Conservation (phyloP, 2,888 invertebrate species). For the Ellobium chinense region DNA sequence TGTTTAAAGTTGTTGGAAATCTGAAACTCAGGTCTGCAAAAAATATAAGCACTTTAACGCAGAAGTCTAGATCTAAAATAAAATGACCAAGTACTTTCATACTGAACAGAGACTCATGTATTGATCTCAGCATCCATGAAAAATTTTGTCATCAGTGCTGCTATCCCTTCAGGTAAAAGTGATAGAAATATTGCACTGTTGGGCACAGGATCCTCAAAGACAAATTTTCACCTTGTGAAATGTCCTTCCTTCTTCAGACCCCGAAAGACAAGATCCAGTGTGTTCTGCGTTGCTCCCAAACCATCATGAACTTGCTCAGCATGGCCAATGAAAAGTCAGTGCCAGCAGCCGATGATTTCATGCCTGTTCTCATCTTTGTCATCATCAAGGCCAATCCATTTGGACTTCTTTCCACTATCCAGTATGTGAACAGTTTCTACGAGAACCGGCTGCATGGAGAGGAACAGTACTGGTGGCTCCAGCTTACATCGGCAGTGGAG, state of each 20-base stretch:
- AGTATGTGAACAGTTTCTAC: conserved; percentile 96
- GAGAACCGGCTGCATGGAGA: conserved; percentile 91
- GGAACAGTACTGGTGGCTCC: conserved; percentile 99
- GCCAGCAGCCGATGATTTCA: conserved; percentile 94
- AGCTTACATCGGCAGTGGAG: conserved; percentile 97
- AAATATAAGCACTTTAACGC: no score
- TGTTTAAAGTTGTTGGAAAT: no score
- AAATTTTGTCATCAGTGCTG: no score
- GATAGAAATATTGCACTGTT: no score
- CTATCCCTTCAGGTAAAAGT: no score
- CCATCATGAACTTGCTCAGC: conserved; percentile 95
- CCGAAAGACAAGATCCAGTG: conserved; percentile 92
- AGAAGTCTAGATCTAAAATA: no score
- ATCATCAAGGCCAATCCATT: conserved; percentile 98
- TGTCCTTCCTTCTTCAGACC: conserved; percentile 80
- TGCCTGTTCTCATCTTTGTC: conserved; percentile 97
- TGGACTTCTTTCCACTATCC: conserved; percentile 94
- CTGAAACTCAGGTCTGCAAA: no score
- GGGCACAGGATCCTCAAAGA: no score
- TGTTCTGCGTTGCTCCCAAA: conserved; percentile 91
- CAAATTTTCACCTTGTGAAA: neutral
- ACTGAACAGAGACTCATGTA: no score
- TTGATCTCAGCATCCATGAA: no score
- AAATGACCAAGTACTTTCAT: no score
- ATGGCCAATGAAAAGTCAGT: conserved; percentile 87